Percentiles rank a stretch among this genome's conserved stretches.
These are phyloP conservation scores for Hypocryptadius cinnamomeus DNA, from an alignment of 2,113 vertebrate species.

Conservation along the genomic window DNA sequence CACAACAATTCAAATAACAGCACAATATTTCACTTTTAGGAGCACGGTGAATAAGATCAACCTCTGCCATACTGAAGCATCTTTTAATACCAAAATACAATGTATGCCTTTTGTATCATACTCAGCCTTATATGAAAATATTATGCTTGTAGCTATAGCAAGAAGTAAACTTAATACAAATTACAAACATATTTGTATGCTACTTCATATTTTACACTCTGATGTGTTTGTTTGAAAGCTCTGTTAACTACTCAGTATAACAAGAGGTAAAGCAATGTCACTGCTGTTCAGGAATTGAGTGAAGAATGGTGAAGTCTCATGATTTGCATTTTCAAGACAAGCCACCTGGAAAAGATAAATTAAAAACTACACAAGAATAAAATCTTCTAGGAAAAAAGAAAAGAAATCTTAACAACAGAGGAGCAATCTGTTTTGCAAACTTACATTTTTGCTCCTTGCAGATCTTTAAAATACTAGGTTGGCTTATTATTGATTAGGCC, in stretches of 20 bases:
- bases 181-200: background rate
- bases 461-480: background rate
- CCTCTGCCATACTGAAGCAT: background rate
- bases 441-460: background rate
- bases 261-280: background rate
- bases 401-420: background rate
- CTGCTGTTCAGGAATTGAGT: background rate
- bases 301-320: background rate
- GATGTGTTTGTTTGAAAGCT: background rate
- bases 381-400: background rate
- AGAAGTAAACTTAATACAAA: background rate
- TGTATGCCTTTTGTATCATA: background rate
- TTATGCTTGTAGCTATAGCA: background rate
- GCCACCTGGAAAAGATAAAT: background rate
- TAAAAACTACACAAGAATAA: background rate
- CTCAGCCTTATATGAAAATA: background rate
- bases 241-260: background rate
- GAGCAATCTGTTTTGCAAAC: background rate
- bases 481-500: background rate
- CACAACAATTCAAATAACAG: background rate
- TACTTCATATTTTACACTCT: background rate
- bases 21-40: background rate
- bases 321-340: background rate
- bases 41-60: background rate
- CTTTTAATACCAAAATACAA: background rate